Evolutionary conservation across 2,113 vertebrate species (phyloP).

Genomic region (Tympanuchus pallidicinctus): DNA sequence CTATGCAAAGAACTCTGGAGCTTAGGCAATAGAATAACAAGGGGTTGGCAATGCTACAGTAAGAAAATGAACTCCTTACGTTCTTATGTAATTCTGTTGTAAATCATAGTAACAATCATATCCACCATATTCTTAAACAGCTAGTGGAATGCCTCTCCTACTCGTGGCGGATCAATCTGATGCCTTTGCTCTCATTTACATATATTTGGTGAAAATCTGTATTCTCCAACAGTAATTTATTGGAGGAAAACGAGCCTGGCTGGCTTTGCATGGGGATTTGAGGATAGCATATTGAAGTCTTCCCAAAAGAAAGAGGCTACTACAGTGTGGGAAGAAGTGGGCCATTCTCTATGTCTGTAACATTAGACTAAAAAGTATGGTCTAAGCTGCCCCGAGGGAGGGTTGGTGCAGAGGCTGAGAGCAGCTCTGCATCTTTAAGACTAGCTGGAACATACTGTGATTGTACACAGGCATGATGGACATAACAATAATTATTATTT

Average conservation of each 20-base stretch:
- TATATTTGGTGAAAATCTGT: neutral
- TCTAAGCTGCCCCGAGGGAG: neutral
- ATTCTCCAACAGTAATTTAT: neutral
- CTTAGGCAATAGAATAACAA: neutral
- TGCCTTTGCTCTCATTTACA: neutral
- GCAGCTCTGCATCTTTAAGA: neutral
- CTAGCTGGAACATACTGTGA: accelerated
- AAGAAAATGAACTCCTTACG: neutral
- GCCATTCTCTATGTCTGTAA: accelerated
- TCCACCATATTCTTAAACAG: neutral
- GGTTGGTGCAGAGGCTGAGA: neutral
- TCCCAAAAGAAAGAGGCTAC: neutral
- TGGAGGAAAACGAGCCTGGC: neutral
- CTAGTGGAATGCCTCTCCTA: neutral
- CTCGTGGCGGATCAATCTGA: neutral
- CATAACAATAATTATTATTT: neutral
- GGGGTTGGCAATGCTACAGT: neutral
- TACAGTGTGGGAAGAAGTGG: neutral
- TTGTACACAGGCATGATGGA: accelerated
- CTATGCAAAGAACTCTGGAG: neutral
- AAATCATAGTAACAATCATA: neutral
- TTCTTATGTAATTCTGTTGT: accelerated
- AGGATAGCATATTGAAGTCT: neutral
- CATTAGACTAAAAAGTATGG: neutral
- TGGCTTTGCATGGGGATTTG: neutral